phyloP scores from a whole-genome alignment of 2,888 invertebrate genomes.

The Machimus rusticus region DNA sequence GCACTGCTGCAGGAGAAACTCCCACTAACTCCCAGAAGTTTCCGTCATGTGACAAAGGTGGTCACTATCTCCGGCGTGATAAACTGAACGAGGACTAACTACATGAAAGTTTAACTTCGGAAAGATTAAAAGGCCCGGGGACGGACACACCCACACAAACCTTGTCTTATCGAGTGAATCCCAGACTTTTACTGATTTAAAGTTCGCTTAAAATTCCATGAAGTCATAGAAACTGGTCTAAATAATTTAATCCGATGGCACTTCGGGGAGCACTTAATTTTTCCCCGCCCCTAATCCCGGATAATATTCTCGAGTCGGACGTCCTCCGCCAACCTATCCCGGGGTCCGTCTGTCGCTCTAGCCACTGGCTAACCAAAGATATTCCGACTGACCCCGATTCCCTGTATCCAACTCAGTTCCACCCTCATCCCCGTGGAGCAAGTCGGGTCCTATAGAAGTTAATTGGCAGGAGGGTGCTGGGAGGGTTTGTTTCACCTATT shows the following conservation, averaged over 20 bases:
- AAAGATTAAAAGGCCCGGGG: background rate
- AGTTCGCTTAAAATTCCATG: constrained; percentile 11
- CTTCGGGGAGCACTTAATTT: constrained; percentile 27
- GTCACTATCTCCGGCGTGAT: background rate
- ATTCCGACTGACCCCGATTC: background rate
- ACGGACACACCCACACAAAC: background rate
- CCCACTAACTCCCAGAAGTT: background rate
- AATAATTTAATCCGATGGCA: constrained; percentile 3
- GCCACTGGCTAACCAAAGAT: background rate
- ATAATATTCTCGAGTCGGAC: background rate
- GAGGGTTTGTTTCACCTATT: background rate
- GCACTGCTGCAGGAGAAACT: background rate
- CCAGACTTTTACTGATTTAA: background rate
- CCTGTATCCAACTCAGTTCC: background rate
- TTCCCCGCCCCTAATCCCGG: constrained; percentile 12
- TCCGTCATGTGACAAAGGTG: background rate
- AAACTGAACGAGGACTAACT: background rate
- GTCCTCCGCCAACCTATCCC: background rate
- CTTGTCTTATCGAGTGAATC: background rate
- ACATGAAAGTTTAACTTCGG: background rate
- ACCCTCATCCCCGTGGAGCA: background rate
- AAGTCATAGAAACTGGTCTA: background rate
- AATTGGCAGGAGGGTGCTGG: background rate
- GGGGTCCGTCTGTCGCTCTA: background rate
- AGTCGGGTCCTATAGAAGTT: background rate